Percentiles rank a stretch among this genome's conserved stretches.
Conservation (phyloP, 2,888 invertebrate genomes). For the Vandiemenella viatica region DNA sequence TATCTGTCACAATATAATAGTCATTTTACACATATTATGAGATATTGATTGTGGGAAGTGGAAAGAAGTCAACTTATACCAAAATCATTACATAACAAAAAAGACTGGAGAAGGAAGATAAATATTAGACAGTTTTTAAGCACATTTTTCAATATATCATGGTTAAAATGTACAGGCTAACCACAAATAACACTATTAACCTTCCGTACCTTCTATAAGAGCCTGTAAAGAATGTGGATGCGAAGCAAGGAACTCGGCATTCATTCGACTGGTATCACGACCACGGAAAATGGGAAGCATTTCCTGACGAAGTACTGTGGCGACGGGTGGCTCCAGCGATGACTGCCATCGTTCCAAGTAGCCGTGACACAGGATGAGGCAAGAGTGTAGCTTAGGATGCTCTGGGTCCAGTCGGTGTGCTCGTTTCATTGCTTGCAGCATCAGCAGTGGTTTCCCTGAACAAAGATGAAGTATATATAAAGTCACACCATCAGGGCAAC, state of each 20-base stretch:
- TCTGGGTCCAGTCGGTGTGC: conserved; percentile 59
- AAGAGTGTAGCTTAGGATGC: conserved; percentile 73
- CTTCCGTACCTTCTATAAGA: conserved; percentile 53
- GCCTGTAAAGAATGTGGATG: conserved; percentile 52
- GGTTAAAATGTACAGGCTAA: too few relatives aligned
- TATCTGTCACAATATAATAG: too few relatives aligned
- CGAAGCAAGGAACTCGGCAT: conserved; percentile 51
- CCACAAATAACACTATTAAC: neutral
- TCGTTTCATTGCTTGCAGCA: conserved; percentile 90
- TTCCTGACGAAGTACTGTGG: conserved; percentile 31
- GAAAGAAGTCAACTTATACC: too few relatives aligned
- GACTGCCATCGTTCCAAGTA: conserved; percentile 29
- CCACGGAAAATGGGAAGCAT: conserved; percentile 34
- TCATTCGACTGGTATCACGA: conserved; percentile 44
- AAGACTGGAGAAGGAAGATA: too few relatives aligned
- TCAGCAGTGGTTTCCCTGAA: conserved; percentile 72
- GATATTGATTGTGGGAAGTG: too few relatives aligned
- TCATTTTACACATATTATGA: too few relatives aligned
- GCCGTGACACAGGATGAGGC: conserved; percentile 62
- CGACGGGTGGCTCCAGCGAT: conserved; percentile 33
- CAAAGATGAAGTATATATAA: neutral
- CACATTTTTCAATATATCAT: too few relatives aligned
- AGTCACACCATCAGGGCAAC: neutral
- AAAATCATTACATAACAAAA: too few relatives aligned
- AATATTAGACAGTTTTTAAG: too few relatives aligned